Evolutionary conservation across 2,888 invertebrate species (phyloP).

Genomic region (Spilarctia lutea): DNA sequence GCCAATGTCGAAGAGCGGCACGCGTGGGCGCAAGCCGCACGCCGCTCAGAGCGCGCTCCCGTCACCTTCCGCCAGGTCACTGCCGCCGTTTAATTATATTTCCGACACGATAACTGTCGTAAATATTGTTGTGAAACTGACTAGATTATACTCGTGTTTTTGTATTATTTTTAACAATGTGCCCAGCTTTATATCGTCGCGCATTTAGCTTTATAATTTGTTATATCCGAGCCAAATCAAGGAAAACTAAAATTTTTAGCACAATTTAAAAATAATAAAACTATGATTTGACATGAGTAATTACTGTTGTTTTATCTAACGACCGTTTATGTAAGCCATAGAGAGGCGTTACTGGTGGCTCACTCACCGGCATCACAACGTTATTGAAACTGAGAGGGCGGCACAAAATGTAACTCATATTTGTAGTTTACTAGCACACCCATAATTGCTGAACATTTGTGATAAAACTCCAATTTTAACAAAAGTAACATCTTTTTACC

Average conservation of each 20-base stretch:
- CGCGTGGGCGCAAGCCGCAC: conserved; percentile 2
- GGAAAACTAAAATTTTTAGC: not conserved
- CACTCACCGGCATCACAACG: not conserved
- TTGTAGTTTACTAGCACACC: not conserved
- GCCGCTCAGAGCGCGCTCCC: too few relatives aligned
- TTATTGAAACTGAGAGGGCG: too few relatives aligned
- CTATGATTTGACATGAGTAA: not conserved
- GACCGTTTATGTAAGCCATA: not conserved
- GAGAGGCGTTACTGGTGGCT: not conserved
- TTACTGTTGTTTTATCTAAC: not conserved
- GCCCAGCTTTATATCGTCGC: not conserved
- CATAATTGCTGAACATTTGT: not conserved
- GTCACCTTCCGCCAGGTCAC: conserved; percentile 26
- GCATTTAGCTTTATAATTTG: not conserved
- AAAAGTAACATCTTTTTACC: not conserved
- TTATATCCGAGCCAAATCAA: not conserved
- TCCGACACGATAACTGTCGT: conserved; percentile 11
- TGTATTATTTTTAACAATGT: conserved; percentile 24
- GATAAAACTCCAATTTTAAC: too few relatives aligned
- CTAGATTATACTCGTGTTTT: conserved; percentile 15
- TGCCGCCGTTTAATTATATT: conserved; percentile 20
- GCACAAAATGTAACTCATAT: too few relatives aligned
- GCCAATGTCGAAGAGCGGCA: not conserved
- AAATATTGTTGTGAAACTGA: conserved; percentile 16
- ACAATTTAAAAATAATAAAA: not conserved